Base-by-base conservation (phyloP, 2,888 invertebrate species). In the Thera britannica region DNA sequence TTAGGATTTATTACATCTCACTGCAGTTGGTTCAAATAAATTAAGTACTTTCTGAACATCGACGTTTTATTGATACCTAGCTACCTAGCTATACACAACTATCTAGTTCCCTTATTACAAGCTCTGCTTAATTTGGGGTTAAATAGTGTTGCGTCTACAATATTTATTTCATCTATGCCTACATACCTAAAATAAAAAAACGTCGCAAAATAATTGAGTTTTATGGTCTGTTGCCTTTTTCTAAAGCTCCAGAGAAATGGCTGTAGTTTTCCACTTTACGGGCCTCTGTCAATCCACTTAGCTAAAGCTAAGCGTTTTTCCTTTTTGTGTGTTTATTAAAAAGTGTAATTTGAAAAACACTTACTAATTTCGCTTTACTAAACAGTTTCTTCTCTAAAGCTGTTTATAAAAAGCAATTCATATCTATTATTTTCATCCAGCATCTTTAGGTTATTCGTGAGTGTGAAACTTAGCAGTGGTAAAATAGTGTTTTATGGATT, bases 401-500 rank as follows among this genome's bases (percentile, higher is more conserved):
- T 38, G 49, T 64, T 61, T 58, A 55, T 48, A 62, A 46, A 61
- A 58, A 46, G 6, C 46, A 61, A 62, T 66, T 62, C 52, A 57
- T 34, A 35, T 23, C 23, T 23, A 23, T 56, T 64, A 65, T 62
- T 67, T 64, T 36, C n/a, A 61, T 61, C 66, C 35, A 56, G 23
- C 52, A 8, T 59, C 54, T 66, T 55, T 51, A 61, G 56, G 62
- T 62, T 70, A 67, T 57, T 59, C 61, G 51, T 73, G 77, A 72
- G 77, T 35, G 70, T 76, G 83, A 80, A 23, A 23, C 23, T 23
- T 23, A 23, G 23, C 23, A 23, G 23, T 23, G 23, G 23, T 23
- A 23, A 23, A 23, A 23, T 23, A 23, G 23, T 23, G 23, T 23
- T 23, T 23, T 23, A 23, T 23, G 23, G 23, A 23, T 23, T 23